Percentiles rank a stretch among this genome's conserved stretches.
Conservation (phyloP, 2,797 vertebrate species). For the Sebastes baramenuke region DNA sequence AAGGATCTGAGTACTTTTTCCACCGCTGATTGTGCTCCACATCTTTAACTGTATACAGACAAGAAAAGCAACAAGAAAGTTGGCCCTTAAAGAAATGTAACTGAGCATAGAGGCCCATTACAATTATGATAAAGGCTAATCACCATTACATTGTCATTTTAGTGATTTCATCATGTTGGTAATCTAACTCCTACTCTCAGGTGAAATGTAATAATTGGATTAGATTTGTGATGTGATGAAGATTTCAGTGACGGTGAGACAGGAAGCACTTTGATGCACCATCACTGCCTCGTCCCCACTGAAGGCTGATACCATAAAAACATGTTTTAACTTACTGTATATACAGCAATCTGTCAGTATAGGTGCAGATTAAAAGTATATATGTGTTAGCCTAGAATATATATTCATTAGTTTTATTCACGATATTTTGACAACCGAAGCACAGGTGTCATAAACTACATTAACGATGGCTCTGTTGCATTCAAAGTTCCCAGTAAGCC, state of each 20-base stretch:
- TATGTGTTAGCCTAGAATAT: not conserved
- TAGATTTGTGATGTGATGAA: slow-evolving; percentile 14
- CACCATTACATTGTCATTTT: slow-evolving; percentile 6
- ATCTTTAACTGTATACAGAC: not conserved
- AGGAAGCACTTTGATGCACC: slow-evolving; percentile 19
- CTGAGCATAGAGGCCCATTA: slow-evolving; percentile 4
- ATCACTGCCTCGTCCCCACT: not conserved
- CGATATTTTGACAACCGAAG: not conserved
- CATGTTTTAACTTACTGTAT: not conserved
- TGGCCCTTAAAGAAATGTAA: not conserved
- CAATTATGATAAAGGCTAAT: slow-evolving; percentile 8
- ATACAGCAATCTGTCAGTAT: not conserved
- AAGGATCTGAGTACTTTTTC: too few species aligned
- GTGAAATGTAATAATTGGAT: slow-evolving; percentile 28
- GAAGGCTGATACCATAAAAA: not conserved
- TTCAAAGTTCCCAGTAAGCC: not conserved
- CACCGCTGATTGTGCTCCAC: not conserved
- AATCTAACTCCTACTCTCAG: slow-evolving; percentile 31
- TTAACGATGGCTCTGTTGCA: not conserved
- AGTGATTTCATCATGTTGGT: slow-evolving; percentile 30
- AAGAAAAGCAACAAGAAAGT: not conserved
- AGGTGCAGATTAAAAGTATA: not conserved
- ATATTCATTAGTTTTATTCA: not conserved
- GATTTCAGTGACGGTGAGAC: not conserved
- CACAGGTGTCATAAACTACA: not conserved